These are phyloP conservation scores for Nymphalis polychloros DNA, from an alignment of 2,888 invertebrate species.

Conservation along the genomic window DNA sequence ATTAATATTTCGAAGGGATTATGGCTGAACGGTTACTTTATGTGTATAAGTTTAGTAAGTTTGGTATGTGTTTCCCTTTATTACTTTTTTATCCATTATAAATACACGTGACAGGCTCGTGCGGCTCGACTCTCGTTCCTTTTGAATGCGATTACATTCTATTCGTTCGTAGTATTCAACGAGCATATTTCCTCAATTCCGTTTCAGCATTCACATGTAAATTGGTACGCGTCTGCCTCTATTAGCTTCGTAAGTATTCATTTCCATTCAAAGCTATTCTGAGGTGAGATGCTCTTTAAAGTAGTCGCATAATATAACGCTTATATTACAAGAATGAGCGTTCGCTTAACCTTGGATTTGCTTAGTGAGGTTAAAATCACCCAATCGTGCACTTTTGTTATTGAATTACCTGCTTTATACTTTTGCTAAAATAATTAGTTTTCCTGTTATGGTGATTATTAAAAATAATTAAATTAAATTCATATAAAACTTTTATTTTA, in stretches of 20 bases:
- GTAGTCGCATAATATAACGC: not conserved
- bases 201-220: conserved; percentile 38
- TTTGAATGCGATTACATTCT: conserved; percentile 29
- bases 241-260: conserved; percentile 35
- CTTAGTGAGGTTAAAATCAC: not conserved
- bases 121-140: not conserved
- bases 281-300: conserved; percentile 6
- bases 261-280: conserved; percentile 22
- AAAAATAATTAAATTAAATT: no score
- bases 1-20: no score
- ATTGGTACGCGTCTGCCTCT: conserved; percentile 37
- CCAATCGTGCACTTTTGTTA: no score
- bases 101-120: not conserved
- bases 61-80: no score
- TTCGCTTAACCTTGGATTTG: not conserved
- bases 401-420: not conserved
- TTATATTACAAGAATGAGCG: not conserved
- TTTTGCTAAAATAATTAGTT: no score
- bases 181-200: conserved; percentile 35
- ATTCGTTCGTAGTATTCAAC: conserved; percentile 30
- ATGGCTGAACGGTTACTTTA: no score
- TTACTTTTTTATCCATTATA: not conserved
- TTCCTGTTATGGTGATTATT: no score
- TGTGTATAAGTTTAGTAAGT: no score
- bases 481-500: no score